Conservation (phyloP, 2,113 vertebrate genomes). For the Chlorodrepanis virens region DNA sequence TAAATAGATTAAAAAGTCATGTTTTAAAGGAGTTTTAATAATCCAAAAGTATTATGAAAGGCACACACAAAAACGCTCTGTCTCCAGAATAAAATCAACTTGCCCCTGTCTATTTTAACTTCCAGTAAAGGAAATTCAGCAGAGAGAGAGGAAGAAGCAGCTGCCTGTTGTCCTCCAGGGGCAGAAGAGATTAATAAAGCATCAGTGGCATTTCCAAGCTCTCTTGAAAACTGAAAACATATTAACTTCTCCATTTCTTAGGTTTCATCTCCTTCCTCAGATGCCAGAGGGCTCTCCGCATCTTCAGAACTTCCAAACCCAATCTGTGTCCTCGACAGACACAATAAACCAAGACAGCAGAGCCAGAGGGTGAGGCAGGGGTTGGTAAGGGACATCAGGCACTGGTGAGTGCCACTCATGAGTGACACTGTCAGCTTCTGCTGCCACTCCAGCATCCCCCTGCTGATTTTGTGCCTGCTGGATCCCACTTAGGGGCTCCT, state of each 20-base stretch:
- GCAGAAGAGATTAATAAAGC: constrained; percentile 23
- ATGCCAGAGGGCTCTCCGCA: background rate
- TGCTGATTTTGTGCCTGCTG: background rate
- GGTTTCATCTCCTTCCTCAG: background rate
- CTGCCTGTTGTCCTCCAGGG: background rate
- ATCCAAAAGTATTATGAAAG: background rate
- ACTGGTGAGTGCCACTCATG: background rate
- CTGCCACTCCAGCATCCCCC: background rate
- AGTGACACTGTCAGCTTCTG: background rate
- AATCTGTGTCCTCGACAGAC: background rate
- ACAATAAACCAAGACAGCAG: background rate
- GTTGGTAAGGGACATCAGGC: background rate
- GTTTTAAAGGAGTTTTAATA: background rate
- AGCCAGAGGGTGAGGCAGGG: background rate
- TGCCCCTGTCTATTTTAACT: background rate
- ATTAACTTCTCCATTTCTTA: background rate
- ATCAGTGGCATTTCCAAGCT: constrained; percentile 16
- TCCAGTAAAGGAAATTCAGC: background rate
- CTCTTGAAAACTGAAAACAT: background rate
- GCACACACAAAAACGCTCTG: background rate
- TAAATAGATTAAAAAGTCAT: background rate
- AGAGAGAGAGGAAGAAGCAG: background rate
- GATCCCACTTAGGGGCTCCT: fast-evolving
- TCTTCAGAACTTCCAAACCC: background rate
- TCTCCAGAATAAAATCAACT: background rate